Percentiles rank a stretch among this genome's conserved stretches.
These are phyloP conservation scores for Epirrhoe alternata DNA, from an alignment of 2,888 invertebrate genomes.

Conservation along the genomic window DNA sequence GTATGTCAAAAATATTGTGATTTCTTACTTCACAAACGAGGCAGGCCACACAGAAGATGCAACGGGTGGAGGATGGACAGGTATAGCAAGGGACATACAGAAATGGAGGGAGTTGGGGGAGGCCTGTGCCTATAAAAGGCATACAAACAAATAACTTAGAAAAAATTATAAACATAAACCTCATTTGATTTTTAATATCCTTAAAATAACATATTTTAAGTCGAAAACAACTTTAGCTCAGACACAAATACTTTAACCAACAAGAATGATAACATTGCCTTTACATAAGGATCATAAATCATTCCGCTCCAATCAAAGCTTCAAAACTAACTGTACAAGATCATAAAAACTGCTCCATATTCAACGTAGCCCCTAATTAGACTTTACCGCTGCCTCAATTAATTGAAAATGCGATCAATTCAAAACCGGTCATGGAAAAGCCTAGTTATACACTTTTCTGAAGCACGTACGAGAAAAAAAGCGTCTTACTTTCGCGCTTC, in stretches of 20 bases:
- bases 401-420: conserved; percentile 32
- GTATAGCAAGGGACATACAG: no score
- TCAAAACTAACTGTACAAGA: conserved; percentile 3
- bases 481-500: conserved; percentile 44
- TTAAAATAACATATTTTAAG: no score
- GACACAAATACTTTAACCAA: not conserved
- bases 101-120: no score
- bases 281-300: not conserved
- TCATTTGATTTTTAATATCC: no score
- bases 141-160: no score
- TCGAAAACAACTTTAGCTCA: no score
- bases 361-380: conserved; percentile 10
- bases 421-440: conserved; percentile 34
- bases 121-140: no score
- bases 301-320: conserved; percentile 1
- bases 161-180: no score
- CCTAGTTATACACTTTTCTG: conserved; percentile 30
- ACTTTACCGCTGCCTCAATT: conserved; percentile 14
- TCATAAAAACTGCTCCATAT: conserved; percentile 13
- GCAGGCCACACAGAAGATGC: no score
- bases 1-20: no score
- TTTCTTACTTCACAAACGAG: no score
- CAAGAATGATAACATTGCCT: not conserved
- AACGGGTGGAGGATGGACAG: no score
- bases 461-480: conserved; percentile 28